A percentile compares a stretch with the other conserved stretches of the same genome.
phyloP scores from a whole-genome alignment of 2,888 invertebrate genomes.

The Eumacrocentrus americanus region DNA sequence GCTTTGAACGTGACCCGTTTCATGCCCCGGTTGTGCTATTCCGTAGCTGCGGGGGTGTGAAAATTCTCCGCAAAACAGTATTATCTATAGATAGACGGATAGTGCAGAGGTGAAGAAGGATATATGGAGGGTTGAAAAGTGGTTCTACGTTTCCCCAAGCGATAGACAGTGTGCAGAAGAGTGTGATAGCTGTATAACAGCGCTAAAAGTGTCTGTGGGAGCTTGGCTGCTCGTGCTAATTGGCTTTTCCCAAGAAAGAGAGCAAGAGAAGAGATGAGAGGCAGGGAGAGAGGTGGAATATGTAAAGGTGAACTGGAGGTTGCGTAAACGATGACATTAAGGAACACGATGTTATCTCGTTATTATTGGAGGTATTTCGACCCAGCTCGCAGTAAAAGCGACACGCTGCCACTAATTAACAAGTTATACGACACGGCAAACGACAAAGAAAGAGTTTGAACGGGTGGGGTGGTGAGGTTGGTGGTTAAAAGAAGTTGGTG shows the following conservation, averaged over 20 bases:
- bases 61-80: not conserved
- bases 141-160: not conserved
- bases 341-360: slow-evolving; percentile 17
- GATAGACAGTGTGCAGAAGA: not conserved
- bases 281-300: not conserved
- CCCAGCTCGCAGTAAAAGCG: slow-evolving; percentile 1
- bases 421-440: slow-evolving; percentile 14
- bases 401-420: slow-evolving; percentile 23
- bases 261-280: not conserved
- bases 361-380: slow-evolving; percentile 22
- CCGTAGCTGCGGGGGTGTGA: not conserved
- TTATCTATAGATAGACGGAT: not conserved
- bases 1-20: not conserved
- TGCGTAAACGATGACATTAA: slow-evolving; percentile 18
- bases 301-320: slow-evolving; percentile 7
- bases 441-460: not conserved
- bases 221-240: not conserved
- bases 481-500: slow-evolving; percentile 6
- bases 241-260: not conserved
- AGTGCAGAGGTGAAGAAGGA: not conserved
- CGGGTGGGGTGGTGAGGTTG: not conserved
- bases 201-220: not conserved
- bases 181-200: no score
- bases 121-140: no score
- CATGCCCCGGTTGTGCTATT: not conserved